Conservation (phyloP, 2,888 invertebrate genomes). For the Dasysyrphus albostriatus region DNA sequence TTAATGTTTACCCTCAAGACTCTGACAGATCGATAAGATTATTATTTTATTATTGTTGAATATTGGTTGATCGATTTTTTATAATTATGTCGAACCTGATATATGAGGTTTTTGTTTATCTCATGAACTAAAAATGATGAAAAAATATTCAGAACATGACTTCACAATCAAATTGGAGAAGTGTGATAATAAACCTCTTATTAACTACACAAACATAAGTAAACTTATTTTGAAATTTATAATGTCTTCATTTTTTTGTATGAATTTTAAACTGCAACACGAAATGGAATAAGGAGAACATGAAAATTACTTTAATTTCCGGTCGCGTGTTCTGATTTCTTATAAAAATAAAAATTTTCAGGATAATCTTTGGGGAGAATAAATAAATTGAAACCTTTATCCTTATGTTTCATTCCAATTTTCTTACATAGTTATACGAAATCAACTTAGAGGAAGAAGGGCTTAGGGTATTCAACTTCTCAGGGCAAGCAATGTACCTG, state of each 20-base stretch:
- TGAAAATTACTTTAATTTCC: constrained; percentile 37
- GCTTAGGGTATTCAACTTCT: too few relatives aligned
- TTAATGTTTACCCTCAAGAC: background rate
- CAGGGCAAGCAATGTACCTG: too few relatives aligned
- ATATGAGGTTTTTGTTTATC: background rate
- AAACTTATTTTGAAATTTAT: background rate
- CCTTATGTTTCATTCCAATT: too few relatives aligned
- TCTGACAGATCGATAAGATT: background rate
- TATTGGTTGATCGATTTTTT: constrained; percentile 7
- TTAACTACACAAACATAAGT: background rate
- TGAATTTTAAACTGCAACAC: background rate
- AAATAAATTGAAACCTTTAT: background rate
- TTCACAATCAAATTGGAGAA: constrained; percentile 9
- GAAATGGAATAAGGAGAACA: background rate
- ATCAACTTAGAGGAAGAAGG: too few relatives aligned
- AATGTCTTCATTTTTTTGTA: constrained; percentile 6
- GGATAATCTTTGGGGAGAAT: constrained; percentile 13
- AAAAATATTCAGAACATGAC: constrained; percentile 13
- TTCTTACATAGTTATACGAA: too few relatives aligned
- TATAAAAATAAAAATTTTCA: background rate
- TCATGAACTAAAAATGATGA: background rate
- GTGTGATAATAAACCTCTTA: constrained; percentile 15
- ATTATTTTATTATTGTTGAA: background rate
- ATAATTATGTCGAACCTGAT: constrained; percentile 3
- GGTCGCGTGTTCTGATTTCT: constrained; percentile 19